phyloP scores from a whole-genome alignment of 2,797 vertebrate genomes.

The Monodelphis domestica region DNA sequence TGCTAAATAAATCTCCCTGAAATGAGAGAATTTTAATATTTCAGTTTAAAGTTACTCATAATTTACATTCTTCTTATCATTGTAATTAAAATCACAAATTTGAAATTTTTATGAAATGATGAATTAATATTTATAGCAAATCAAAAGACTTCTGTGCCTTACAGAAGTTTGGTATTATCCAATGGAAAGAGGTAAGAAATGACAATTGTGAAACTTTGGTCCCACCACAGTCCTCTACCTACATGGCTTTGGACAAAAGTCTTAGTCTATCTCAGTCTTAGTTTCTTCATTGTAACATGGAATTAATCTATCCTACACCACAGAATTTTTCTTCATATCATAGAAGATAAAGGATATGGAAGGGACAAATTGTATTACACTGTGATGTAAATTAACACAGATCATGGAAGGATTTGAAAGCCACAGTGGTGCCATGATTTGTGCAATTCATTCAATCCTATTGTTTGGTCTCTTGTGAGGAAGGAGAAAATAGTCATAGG shows the following conservation, averaged over 20 bases:
- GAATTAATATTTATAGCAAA: background rate
- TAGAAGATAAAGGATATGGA: background rate
- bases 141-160: background rate
- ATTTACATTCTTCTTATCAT: background rate
- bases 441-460: background rate
- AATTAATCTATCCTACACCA: background rate
- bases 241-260: background rate
- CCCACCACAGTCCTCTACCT: background rate
- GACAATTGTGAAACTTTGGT: background rate
- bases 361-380: background rate
- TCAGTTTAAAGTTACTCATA: background rate
- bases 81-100: background rate
- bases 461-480: background rate
- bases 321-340: background rate
- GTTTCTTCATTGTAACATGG: background rate
- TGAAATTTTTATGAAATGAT: constrained; percentile 6
- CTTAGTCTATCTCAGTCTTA: background rate
- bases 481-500: no score
- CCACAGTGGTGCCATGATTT: background rate
- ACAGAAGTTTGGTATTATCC: background rate
- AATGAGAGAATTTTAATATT: constrained; percentile 4
- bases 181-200: background rate
- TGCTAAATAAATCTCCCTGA: background rate
- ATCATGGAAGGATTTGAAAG: background rate
- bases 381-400: no score